phyloP scores from a whole-genome alignment of 2,888 invertebrate genomes.

The Hermaeophaga mercurialis region DNA sequence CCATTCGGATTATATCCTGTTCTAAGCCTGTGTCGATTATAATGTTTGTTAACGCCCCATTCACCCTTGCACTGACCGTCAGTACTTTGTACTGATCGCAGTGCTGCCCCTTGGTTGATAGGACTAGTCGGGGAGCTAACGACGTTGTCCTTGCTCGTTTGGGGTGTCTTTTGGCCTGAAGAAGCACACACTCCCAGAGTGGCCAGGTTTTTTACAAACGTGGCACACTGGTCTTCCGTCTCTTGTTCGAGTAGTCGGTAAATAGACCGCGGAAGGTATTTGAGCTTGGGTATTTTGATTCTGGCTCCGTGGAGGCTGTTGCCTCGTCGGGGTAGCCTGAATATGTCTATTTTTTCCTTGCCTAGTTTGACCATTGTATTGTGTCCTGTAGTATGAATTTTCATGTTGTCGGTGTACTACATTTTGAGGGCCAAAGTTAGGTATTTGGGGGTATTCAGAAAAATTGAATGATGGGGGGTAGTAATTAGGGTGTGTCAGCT shows the following conservation, averaged over 20 bases:
- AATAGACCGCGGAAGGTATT: too few relatives aligned
- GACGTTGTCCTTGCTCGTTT: constrained; percentile 3
- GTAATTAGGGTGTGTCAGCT: too few relatives aligned
- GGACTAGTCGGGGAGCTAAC: constrained; percentile 9
- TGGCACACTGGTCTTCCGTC: constrained; percentile 12
- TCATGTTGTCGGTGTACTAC: too few relatives aligned
- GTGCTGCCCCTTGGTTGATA: neutral
- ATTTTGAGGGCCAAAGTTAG: too few relatives aligned
- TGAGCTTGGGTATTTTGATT: too few relatives aligned
- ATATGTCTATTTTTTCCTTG: too few relatives aligned
- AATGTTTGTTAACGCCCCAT: neutral
- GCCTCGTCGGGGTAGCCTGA: too few relatives aligned
- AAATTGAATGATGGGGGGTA: too few relatives aligned
- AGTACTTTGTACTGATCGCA: neutral
- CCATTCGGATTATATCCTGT: neutral
- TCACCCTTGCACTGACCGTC: neutral
- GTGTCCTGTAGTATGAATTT: too few relatives aligned
- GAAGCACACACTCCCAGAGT: neutral
- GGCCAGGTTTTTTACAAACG: constrained; percentile 3
- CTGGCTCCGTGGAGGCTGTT: too few relatives aligned
- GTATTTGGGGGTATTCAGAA: too few relatives aligned
- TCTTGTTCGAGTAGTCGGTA: constrained; percentile 6
- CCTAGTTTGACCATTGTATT: too few relatives aligned
- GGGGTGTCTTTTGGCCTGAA: neutral
- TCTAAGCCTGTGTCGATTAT: constrained; percentile 1